phyloP scores from a whole-genome alignment of 2,113 vertebrate genomes.

The Chloroceryle aenea region DNA sequence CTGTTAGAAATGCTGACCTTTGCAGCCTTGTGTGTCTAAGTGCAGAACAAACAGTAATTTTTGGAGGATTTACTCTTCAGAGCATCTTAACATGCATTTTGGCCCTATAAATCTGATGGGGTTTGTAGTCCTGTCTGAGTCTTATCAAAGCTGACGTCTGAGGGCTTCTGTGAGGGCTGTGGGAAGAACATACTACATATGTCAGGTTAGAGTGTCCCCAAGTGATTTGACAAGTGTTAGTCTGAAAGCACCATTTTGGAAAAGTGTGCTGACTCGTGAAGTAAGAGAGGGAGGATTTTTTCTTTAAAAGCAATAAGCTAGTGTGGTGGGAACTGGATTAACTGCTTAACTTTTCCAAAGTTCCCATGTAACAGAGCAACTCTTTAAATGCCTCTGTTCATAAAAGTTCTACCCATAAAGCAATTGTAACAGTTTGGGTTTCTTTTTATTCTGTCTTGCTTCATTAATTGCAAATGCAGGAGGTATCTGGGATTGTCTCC shows the following conservation, averaged over 20 bases:
- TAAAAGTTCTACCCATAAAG: background rate
- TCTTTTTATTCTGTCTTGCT: background rate
- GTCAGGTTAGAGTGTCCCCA: constrained; percentile 9
- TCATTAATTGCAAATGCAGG: background rate
- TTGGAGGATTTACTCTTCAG: background rate
- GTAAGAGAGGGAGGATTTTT: background rate
- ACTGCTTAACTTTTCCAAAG: background rate
- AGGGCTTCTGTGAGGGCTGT: constrained; percentile 20
- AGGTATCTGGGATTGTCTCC: background rate
- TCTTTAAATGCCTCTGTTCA: background rate
- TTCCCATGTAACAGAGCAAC: background rate
- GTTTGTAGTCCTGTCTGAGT: constrained; percentile 2
- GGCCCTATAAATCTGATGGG: background rate
- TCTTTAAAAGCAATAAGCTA: background rate
- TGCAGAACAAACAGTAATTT: background rate
- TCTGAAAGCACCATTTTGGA: background rate
- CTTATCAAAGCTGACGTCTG: background rate
- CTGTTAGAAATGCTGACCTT: background rate
- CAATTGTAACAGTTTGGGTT: background rate
- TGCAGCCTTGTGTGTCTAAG: background rate
- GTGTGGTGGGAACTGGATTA: background rate
- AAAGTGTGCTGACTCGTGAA: constrained; percentile 23
- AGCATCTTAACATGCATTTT: background rate
- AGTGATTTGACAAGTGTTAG: background rate
- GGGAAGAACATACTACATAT: constrained; percentile 9